Base-by-base conservation (phyloP, 2,113 vertebrate species). In the Ia io region DNA sequence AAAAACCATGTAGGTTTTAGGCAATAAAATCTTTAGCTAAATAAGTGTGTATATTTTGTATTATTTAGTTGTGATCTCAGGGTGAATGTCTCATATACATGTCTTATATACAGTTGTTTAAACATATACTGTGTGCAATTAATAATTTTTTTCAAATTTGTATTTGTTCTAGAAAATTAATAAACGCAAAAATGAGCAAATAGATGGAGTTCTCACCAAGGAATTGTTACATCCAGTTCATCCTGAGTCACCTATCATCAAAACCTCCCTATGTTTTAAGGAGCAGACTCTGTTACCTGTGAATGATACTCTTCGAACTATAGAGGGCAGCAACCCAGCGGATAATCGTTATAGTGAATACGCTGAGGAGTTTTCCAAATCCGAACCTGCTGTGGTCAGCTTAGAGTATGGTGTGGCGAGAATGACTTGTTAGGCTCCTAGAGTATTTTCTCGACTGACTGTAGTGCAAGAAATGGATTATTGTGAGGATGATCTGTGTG, bases 401-500 rank as follows among this genome's bases (percentile, higher is more conserved):
- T 95, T 99, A 97, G 99, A 99, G 98, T 99, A 99, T 0, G 99
- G 99, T 20, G 99, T 99, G 97, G 99, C 99, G 25, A 99, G 99
- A 91, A 99, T 99, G 99, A 99, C 99, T 93, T 99, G 99, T 98
- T 99, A 98, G 97, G 79, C 86, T 56, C 8, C 5, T 6, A 44
- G 9, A 59, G 37, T 47, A 6, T 85, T 63, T 86, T 85, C 91
- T 84, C 74, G 90, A 97, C 86, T 80, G 96, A 47, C 44, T 67
- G 61, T 73, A 53, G 35, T 65, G 30, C 76, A 74, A 87, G 89
- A 90, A 44, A 9, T 87, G 67, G 95, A 56, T 88, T 85, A 4
- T 87, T 91, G 65, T 79, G 91, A 95, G 92, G 80, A 71, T 94
- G 97, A 56, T 44, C 88, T 96, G 80, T 94, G 96, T 78, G 90